phyloP scores from a whole-genome alignment of 2,888 invertebrate genomes.

The Drosophila meridionalis region DNA sequence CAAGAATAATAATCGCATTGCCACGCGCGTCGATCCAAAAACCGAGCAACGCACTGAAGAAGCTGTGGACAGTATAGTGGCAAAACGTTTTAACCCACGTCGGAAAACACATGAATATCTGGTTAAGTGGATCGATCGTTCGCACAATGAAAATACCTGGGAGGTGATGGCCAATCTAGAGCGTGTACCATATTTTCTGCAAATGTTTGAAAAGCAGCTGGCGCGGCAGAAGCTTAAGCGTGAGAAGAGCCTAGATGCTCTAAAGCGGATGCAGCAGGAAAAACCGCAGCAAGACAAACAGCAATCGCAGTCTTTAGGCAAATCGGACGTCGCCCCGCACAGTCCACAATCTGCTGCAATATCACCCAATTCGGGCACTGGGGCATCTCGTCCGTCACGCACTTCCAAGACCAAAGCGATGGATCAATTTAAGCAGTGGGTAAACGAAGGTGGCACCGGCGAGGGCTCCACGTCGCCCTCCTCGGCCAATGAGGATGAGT shows the following conservation, averaged over 20 bases:
- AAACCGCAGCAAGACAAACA: conserved; percentile 41
- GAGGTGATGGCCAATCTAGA: conserved; percentile 92
- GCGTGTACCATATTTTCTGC: conserved; percentile 91
- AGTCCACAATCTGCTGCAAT: conserved; percentile 72
- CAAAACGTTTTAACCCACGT: conserved; percentile 92
- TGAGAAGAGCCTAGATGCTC: conserved; percentile 70
- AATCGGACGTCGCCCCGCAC: conserved; percentile 54
- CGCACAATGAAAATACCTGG: conserved; percentile 94
- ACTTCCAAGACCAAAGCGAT: conserved; percentile 91
- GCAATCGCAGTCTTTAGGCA: conserved; percentile 10
- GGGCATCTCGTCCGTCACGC: conserved; percentile 83
- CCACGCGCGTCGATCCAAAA: conserved; percentile 72
- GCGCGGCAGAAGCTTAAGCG: conserved; percentile 91
- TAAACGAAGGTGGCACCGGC: conserved; percentile 79
- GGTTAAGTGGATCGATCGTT: conserved; percentile 93
- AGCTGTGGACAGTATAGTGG: conserved; percentile 92
- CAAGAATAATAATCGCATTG: conserved; percentile 80
- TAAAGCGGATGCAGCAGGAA: conserved; percentile 51
- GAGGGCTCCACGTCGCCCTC: conserved; percentile 87
- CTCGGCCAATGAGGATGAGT: conserved; percentile 84
- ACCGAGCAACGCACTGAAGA: conserved; percentile 86
- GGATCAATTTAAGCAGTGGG: conserved; percentile 94
- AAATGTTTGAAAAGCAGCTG: conserved; percentile 92
- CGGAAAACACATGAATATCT: conserved; percentile 92
- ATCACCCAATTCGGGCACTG: conserved; percentile 76